Evolutionary conservation across 2,113 vertebrate species (phyloP).

Genomic region (Promerops cafer): DNA sequence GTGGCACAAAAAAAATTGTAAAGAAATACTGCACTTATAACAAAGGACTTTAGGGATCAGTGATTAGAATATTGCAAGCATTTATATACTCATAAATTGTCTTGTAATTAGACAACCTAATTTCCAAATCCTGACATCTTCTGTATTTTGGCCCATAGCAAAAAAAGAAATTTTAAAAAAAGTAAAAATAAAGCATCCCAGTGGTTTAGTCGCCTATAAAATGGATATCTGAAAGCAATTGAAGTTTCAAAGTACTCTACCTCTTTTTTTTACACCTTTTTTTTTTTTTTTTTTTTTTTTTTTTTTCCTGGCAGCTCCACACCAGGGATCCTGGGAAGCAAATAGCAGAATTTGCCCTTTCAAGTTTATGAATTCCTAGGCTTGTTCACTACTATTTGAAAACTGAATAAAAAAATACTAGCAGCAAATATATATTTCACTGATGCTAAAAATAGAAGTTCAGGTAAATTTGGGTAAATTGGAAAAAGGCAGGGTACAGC

Average conservation of each 20-base stretch:
- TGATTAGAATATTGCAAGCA: neutral
- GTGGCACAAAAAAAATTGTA: neutral
- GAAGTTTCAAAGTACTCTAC: neutral
- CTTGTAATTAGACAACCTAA: neutral
- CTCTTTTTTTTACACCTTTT: neutral
- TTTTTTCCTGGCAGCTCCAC: neutral
- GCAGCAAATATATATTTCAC: neutral
- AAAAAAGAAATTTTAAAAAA: neutral
- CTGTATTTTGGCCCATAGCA: neutral
- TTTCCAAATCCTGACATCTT: neutral
- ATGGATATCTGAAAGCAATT: neutral
- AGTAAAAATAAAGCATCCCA: neutral
- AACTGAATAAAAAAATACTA: neutral
- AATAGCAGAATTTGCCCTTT: neutral
- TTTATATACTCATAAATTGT: no score
- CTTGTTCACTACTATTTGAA: neutral
- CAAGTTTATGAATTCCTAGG: neutral
- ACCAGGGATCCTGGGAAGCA: neutral
- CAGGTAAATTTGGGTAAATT: neutral
- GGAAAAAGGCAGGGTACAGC: neutral
- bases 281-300: neutral
- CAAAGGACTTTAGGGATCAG: neutral
- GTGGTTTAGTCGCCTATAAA: neutral
- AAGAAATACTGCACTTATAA: neutral
- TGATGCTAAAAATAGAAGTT: neutral